Conservation (phyloP, 2,888 invertebrate genomes). For the Cantharis rufa region DNA sequence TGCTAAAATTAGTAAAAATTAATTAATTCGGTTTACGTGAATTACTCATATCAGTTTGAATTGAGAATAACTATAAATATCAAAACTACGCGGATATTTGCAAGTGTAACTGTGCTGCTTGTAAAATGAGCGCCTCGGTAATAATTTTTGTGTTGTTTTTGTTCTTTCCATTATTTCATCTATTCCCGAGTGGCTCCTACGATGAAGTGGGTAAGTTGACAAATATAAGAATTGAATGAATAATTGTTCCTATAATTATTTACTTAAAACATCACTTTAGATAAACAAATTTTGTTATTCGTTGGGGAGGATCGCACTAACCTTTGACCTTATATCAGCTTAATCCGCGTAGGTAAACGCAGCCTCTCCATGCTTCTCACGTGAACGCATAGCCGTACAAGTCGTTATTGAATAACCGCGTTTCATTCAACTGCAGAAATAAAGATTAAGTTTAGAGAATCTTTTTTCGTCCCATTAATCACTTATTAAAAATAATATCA, state of each 20-base stretch:
- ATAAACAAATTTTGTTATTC: neutral
- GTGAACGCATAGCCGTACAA: constrained; percentile 6
- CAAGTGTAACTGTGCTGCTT: neutral
- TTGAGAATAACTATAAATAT: neutral
- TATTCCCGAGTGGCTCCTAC: neutral
- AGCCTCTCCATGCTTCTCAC: constrained; percentile 1
- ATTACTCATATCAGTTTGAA: neutral
- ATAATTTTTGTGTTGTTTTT: neutral
- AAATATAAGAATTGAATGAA: neutral
- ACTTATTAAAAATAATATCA: neutral
- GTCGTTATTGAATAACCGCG: constrained; percentile 5
- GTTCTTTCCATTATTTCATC: neutral
- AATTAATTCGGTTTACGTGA: neutral
- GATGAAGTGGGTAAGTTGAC: neutral
- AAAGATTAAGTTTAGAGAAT: neutral
- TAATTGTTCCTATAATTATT: no score
- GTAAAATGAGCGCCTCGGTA: neutral
- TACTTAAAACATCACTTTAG: neutral
- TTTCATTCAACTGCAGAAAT: neutral
- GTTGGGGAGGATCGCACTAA: constrained; percentile 1
- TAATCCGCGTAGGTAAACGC: constrained; percentile 4
- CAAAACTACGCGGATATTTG: neutral
- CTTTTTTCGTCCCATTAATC: neutral
- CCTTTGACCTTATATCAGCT: constrained; percentile 13
- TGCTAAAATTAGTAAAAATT: neutral